phyloP scores from a whole-genome alignment of 2,797 vertebrate genomes.

The Darevskia mixta region DNA sequence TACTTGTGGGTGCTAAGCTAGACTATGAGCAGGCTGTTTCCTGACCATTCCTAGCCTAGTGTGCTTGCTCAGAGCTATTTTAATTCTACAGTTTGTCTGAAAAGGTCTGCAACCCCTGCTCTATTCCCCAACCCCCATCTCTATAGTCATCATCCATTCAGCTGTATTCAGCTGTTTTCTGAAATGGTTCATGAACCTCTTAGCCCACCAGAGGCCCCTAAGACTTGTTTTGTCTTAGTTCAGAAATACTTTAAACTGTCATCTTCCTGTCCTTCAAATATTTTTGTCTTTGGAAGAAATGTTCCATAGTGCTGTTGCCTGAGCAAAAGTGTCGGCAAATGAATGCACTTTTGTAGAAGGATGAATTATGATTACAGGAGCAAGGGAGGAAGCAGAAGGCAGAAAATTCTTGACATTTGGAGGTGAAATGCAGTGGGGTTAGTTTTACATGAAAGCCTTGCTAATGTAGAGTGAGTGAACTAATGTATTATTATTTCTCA shows the following conservation, averaged over 20 bases:
- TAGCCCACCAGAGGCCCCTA: not conserved
- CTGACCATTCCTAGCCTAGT: not conserved
- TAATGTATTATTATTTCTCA: slow-evolving; percentile 51
- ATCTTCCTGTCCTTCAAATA: not conserved
- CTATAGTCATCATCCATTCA: not conserved
- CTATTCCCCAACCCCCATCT: not conserved
- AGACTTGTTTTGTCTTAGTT: not conserved
- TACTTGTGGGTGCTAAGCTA: not conserved
- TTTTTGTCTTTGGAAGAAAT: not conserved
- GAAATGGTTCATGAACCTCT: not conserved
- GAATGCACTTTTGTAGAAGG: not conserved
- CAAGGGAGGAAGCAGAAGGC: not conserved
- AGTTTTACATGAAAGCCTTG: not conserved
- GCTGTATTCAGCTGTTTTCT: not conserved
- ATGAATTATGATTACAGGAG: not conserved
- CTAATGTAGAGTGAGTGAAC: not conserved
- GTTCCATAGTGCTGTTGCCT: not conserved
- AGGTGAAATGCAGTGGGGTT: not conserved
- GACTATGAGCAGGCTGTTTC: not conserved
- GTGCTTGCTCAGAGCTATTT: not conserved
- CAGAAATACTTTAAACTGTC: not conserved
- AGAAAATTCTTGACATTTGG: not conserved
- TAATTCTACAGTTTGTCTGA: not conserved
- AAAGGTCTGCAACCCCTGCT: not conserved
- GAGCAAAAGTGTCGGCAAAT: not conserved